Percentiles rank a stretch among this genome's conserved stretches.
Conservation (phyloP, 2,113 vertebrate genomes). For the Opisthocomus hoazin region DNA sequence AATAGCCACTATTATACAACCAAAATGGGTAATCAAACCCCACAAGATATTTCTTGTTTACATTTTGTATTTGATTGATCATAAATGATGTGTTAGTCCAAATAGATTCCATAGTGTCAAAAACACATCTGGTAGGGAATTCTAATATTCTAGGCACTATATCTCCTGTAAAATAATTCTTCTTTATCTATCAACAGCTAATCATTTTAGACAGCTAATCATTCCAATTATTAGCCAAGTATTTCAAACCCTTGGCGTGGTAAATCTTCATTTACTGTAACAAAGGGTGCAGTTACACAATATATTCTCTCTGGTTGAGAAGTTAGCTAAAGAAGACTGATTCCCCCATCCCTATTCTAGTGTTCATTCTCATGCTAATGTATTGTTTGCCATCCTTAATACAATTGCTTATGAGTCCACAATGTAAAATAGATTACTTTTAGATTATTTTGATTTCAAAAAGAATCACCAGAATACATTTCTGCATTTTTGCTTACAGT, state of each 20-base stretch:
- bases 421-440: background rate
- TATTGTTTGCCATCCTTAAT: background rate
- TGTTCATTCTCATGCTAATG: background rate
- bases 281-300: background rate
- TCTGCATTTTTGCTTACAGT: background rate
- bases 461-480: background rate
- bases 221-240: slow-evolving; percentile 42
- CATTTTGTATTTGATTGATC: background rate
- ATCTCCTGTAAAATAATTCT: background rate
- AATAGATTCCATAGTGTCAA: background rate
- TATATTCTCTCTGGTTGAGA: background rate
- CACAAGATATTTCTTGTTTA: background rate
- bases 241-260: slow-evolving; percentile 6
- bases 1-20: background rate
- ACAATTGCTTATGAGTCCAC: background rate
- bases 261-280: background rate
- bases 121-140: background rate
- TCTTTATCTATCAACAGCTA: background rate
- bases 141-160: background rate
- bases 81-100: background rate
- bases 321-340: background rate
- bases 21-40: background rate
- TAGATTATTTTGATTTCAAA: background rate
- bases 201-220: slow-evolving; percentile 39
- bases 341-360: background rate